These are phyloP conservation scores for Anodontia alba DNA, from an alignment of 2,888 invertebrate genomes.

Conservation along the genomic window DNA sequence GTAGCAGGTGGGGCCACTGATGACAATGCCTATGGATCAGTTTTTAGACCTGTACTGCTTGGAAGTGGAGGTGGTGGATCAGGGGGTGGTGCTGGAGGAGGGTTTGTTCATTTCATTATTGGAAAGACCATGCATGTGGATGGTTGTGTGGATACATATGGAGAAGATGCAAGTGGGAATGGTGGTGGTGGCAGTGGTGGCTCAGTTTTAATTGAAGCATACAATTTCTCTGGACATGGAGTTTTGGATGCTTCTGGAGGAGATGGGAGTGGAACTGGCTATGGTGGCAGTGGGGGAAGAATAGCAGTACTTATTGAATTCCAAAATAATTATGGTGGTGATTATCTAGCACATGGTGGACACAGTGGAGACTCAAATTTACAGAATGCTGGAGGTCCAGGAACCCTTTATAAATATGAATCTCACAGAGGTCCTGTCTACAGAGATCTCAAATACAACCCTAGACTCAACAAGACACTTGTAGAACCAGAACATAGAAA, in stretches of 20 bases:
- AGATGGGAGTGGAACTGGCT: constrained; percentile 58
- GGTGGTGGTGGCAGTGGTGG: constrained; percentile 76
- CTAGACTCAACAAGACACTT: constrained; percentile 64
- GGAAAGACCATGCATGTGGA: constrained; percentile 71
- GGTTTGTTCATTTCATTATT: constrained; percentile 66
- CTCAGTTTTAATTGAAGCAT: constrained; percentile 67
- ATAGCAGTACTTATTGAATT: constrained; percentile 69
- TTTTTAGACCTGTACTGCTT: constrained; percentile 68
- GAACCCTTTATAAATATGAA: constrained; percentile 77
- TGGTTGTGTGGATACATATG: constrained; percentile 66
- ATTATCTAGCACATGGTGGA: constrained; percentile 70
- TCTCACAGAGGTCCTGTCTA: constrained; percentile 73
- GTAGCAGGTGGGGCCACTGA: constrained; percentile 56
- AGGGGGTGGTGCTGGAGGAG: constrained; percentile 70
- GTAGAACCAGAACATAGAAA: constrained; percentile 73
- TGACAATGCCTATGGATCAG: constrained; percentile 68
- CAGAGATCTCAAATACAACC: constrained; percentile 77
- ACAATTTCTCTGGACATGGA: constrained; percentile 75
- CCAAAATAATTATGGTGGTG: constrained; percentile 69
- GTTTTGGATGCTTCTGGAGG: constrained; percentile 72
- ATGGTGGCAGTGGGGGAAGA: constrained; percentile 74
- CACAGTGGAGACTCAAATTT: constrained; percentile 32
- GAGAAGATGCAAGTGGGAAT: constrained; percentile 41
- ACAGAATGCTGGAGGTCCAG: constrained; percentile 71
- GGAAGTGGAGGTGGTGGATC: constrained; percentile 75